These are phyloP conservation scores for Cacoxenus indagator DNA, from an alignment of 2,888 invertebrate genomes.

Conservation along the genomic window DNA sequence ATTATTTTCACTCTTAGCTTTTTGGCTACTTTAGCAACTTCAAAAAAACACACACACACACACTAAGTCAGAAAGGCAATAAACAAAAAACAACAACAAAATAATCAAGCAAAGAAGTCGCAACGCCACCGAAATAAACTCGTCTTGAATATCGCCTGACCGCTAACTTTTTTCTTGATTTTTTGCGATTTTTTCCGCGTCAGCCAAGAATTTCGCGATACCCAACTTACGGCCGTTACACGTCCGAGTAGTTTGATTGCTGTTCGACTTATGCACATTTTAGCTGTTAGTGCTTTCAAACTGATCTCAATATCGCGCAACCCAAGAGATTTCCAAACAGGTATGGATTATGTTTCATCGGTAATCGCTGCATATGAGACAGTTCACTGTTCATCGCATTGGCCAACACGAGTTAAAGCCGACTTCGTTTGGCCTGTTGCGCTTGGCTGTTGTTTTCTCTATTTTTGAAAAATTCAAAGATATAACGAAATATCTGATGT, in stretches of 20 bases:
- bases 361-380: too few relatives aligned
- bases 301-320: constrained; percentile 25
- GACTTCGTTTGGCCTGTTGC: background rate
- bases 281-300: background rate
- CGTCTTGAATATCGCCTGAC: constrained; percentile 57
- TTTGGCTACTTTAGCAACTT: background rate
- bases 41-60: constrained; percentile 34
- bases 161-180: constrained; percentile 36
- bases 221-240: constrained; percentile 44
- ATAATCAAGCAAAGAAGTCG: constrained; percentile 46
- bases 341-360: too few relatives aligned
- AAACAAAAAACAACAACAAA: constrained; percentile 24
- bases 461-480: too few relatives aligned
- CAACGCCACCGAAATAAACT: too few relatives aligned
- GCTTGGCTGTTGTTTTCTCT: background rate
- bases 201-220: constrained; percentile 20
- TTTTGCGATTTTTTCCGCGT: constrained; percentile 32
- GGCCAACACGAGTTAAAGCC: background rate
- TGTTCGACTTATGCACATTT: constrained; percentile 56
- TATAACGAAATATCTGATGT: too few relatives aligned
- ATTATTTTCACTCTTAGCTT: constrained; percentile 3
- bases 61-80: constrained; percentile 34
- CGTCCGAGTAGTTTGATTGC: constrained; percentile 60
- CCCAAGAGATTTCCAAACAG: too few relatives aligned
- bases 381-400: too few relatives aligned